Conservation (phyloP, 2,888 invertebrate species). For the Ecdyonurus torrentis region DNA sequence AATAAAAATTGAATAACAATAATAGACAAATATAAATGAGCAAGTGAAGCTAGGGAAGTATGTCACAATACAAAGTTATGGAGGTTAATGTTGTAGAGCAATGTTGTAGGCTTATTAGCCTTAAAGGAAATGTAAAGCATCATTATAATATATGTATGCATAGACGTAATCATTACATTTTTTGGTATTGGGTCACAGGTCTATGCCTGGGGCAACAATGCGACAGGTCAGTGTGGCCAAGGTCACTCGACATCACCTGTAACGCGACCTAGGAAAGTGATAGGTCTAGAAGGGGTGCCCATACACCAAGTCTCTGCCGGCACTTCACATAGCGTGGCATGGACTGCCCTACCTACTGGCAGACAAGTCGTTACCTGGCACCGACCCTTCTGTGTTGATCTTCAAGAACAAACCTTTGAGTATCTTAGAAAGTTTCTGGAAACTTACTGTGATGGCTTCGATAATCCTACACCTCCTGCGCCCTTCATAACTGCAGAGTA, state of each 20-base stretch:
- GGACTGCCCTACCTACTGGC: conserved; percentile 34
- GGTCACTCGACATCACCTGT: conserved; percentile 41
- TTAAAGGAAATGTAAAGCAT: too few species aligned
- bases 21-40: too few species aligned
- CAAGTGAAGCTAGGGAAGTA: too few species aligned
- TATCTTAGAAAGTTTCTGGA: conserved; percentile 36
- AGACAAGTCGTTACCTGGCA: conserved; percentile 36
- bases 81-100: too few species aligned
- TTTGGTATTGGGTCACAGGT: conserved; percentile 18
- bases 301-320: conserved; percentile 45
- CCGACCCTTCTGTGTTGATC: conserved; percentile 41
- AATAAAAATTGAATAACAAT: too few species aligned
- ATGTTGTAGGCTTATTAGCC: too few species aligned
- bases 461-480: conserved; percentile 25
- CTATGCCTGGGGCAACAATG: conserved; percentile 37
- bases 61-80: too few species aligned
- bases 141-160: too few species aligned
- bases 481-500: conserved; percentile 29
- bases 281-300: conserved; percentile 33
- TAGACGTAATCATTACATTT: conserved; percentile 4
- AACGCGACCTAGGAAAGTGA: conserved; percentile 35
- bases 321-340: conserved; percentile 43
- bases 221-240: conserved; percentile 46
- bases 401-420: conserved; percentile 40
- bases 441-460: conserved; percentile 35